Conservation (phyloP, 2,113 vertebrate species). For the Azemiops feae region DNA sequence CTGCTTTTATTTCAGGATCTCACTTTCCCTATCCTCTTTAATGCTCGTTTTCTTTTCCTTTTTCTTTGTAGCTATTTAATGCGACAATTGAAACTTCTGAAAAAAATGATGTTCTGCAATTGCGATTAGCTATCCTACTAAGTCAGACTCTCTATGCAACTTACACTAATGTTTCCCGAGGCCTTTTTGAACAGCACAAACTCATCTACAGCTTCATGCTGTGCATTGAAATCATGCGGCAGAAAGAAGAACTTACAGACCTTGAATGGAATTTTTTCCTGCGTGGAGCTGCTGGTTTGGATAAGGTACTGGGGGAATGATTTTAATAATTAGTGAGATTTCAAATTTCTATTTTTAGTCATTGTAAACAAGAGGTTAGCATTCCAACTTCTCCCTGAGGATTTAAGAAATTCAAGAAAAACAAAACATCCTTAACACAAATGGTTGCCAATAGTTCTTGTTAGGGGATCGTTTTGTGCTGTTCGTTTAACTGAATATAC, state of each 20-base stretch:
- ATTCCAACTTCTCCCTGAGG: neutral
- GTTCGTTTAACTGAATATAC: neutral
- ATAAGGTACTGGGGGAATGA: slow-evolving; percentile 69
- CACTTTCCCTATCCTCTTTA: neutral
- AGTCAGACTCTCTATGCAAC: slow-evolving; percentile 70
- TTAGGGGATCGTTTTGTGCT: neutral
- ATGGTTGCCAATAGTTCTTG: neutral
- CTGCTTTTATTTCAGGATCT: neutral
- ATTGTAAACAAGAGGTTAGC: neutral
- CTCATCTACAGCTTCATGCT: slow-evolving; percentile 82
- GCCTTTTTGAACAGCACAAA: slow-evolving; percentile 80
- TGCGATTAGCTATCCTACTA: slow-evolving; percentile 69
- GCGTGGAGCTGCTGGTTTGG: slow-evolving; percentile 60
- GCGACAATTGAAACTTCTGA: slow-evolving; percentile 72
- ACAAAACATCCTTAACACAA: neutral
- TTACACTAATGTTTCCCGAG: slow-evolving; percentile 71
- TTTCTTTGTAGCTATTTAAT: slow-evolving; percentile 74
- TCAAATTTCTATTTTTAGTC: neutral
- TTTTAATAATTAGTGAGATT: neutral
- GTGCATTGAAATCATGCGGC: slow-evolving; percentile 75
- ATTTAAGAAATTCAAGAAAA: neutral
- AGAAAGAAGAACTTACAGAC: slow-evolving; percentile 69
- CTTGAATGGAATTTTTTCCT: slow-evolving; percentile 78
- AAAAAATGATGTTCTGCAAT: slow-evolving; percentile 63
- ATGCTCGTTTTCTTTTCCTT: slow-evolving; percentile 7